phyloP scores from a whole-genome alignment of 2,888 invertebrate genomes.

The Hydroisotoma schaefferi region DNA sequence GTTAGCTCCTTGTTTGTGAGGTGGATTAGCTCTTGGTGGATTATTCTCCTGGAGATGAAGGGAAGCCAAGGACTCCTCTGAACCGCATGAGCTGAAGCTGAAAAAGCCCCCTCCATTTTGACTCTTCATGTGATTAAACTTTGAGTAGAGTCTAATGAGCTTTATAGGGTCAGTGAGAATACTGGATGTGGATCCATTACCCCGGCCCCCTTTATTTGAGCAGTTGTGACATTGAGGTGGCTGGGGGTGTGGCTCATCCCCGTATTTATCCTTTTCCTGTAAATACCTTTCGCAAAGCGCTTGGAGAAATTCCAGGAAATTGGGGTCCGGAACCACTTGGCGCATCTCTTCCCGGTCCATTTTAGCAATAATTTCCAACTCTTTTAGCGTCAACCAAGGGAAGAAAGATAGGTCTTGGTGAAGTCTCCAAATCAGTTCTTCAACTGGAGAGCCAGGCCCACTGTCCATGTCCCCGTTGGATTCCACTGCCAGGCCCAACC shows the following conservation, averaged over 20 bases:
- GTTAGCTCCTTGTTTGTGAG: slow-evolving; percentile 1
- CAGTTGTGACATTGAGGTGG: slow-evolving; percentile 9
- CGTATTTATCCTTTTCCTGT: slow-evolving; percentile 39
- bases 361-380: slow-evolving; percentile 77
- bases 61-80: slow-evolving; percentile 10
- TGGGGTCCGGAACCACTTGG: slow-evolving; percentile 64
- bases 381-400: slow-evolving; percentile 76
- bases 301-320: slow-evolving; percentile 47
- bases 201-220: slow-evolving; percentile 16
- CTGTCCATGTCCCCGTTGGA: slow-evolving; percentile 31
- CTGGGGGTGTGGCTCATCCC: slow-evolving; percentile 7
- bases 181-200: slow-evolving; percentile 8
- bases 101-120: slow-evolving; percentile 2
- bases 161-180: slow-evolving; percentile 47
- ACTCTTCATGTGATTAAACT: slow-evolving; percentile 28
- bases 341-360: slow-evolving; percentile 86
- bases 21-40: background rate
- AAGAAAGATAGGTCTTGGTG: slow-evolving; percentile 80
- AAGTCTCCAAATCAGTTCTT: slow-evolving; percentile 70
- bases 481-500: slow-evolving; percentile 45
- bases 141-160: slow-evolving; percentile 48
- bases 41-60: slow-evolving; percentile 12
- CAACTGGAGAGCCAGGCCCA: slow-evolving; percentile 53
- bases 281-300: slow-evolving; percentile 46
- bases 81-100: slow-evolving; percentile 9